Evolutionary conservation across 2,797 vertebrate genomes (phyloP).

Genomic region (Trichosurus vulpecula): DNA sequence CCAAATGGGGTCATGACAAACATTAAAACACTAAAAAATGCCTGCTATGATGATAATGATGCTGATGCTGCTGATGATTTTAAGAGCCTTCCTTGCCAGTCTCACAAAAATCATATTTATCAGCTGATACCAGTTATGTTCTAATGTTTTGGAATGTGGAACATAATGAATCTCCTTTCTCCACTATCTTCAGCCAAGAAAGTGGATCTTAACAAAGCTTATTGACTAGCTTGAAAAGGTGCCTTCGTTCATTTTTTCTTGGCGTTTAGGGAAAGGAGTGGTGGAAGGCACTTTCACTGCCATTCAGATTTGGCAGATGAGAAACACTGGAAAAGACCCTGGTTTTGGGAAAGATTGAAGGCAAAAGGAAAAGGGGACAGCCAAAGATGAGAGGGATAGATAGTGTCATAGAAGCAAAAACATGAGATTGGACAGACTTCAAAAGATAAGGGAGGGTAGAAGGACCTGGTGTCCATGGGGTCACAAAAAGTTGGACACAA

Average conservation of each 20-base stretch:
- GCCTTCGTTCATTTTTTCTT: not conserved
- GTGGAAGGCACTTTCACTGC: not conserved
- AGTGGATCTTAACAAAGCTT: not conserved
- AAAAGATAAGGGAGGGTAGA: not conserved
- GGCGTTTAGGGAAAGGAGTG: not conserved
- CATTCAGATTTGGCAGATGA: not conserved
- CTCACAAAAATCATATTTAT: not conserved
- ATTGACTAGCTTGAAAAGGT: not conserved
- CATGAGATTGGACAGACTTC: not conserved
- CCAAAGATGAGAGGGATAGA: not conserved
- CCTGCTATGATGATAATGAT: not conserved
- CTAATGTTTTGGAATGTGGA: not conserved
- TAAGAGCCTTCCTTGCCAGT: not conserved
- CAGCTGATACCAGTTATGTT: not conserved
- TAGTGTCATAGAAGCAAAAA: not conserved
- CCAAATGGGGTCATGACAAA: not conserved
- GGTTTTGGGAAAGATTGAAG: not conserved
- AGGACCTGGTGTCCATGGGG: not conserved
- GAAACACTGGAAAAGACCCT: not conserved
- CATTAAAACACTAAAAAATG: not conserved
- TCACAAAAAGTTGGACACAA: not conserved
- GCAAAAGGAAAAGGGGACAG: not conserved
- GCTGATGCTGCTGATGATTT: not conserved
- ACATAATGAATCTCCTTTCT: not conserved
- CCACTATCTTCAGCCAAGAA: not conserved